Evolutionary conservation across 2,113 vertebrate genomes (phyloP), one percentile per base, ranked within the genome.

Genomic region (Gymnarchus niloticus): DNA sequence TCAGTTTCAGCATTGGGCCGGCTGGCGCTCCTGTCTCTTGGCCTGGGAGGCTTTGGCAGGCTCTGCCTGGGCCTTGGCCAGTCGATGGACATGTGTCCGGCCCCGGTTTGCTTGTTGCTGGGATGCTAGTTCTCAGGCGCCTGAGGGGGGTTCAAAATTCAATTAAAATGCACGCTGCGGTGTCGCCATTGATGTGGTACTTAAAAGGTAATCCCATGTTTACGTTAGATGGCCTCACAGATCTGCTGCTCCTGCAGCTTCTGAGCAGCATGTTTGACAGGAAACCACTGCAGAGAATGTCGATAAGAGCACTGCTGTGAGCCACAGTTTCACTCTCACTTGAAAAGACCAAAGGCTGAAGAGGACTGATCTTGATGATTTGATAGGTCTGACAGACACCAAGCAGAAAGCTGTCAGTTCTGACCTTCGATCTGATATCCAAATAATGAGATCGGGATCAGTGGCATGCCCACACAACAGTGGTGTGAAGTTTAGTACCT

Each of bases 401-500:
- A 73, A 73, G 41, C 65, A 73, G 65, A 19, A 41, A 41, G 65
- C 65, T 73, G 33, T 73, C 65, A 41, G 10, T 73, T 28, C 14
- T 37, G 65, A 73, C 65, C 65, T 37, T 19, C 23, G 76, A 48
- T 23, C 56, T 56, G 48, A 80, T 57, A 80, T 46, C 10, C 9
- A 19, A 49, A 81, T 49, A 19, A 23, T 25, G 54, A 87, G 37
- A 56, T 51, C 49, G 19, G 56, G 65, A 84, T 44, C 25, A 17
- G 48, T 65, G n/a, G 52, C 78, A n/a, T 3, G 49, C 49, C 37
- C 28, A 80, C 61, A 44, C 46, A 41, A 52, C 83, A 85, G 65
- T 8, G 37, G 86, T 92, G 92, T 92, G 92, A 93, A 93, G 91
- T 93, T 87, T 92, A 91, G 82, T 90, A 92, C 87, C 0, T 21